phyloP scores from a whole-genome alignment of 2,888 invertebrate species.

The Orthosia cruda region DNA sequence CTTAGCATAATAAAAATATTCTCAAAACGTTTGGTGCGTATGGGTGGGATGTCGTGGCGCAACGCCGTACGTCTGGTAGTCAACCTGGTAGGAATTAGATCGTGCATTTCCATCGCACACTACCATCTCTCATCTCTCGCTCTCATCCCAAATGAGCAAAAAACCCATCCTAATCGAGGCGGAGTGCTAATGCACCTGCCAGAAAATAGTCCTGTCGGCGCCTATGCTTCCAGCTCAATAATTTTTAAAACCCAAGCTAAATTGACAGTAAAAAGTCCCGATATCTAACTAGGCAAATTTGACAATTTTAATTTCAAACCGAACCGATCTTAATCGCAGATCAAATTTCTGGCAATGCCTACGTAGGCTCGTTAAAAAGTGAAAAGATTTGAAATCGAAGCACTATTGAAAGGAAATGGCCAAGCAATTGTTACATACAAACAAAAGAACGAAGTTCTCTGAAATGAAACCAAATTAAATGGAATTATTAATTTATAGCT shows the following conservation, averaged over 20 bases:
- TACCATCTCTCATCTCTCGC: too few relatives aligned
- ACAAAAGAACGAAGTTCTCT: neutral
- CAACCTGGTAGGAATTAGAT: too few relatives aligned
- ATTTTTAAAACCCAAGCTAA: neutral
- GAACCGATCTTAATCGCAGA: neutral
- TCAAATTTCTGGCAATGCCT: conserved; percentile 25
- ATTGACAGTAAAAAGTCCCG: neutral
- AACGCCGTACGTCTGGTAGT: too few relatives aligned
- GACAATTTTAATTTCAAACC: conserved; percentile 7
- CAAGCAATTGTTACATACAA: neutral
- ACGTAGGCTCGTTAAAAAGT: conserved; percentile 18
- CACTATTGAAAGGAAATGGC: conserved; percentile 7
- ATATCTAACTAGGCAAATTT: neutral
- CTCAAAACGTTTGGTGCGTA: too few relatives aligned
- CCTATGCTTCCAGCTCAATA: neutral
- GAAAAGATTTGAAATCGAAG: conserved; percentile 27
- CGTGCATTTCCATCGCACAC: too few relatives aligned
- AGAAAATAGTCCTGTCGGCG: too few relatives aligned
- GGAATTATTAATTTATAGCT: neutral
- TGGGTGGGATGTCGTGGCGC: too few relatives aligned
- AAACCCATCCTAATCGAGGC: too few relatives aligned
- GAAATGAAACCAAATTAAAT: neutral
- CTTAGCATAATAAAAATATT: too few relatives aligned
- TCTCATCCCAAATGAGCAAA: too few relatives aligned
- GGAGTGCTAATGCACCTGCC: too few relatives aligned